Evolutionary conservation across 2,797 vertebrate genomes (phyloP).

Genomic region (Trachurus trachurus): DNA sequence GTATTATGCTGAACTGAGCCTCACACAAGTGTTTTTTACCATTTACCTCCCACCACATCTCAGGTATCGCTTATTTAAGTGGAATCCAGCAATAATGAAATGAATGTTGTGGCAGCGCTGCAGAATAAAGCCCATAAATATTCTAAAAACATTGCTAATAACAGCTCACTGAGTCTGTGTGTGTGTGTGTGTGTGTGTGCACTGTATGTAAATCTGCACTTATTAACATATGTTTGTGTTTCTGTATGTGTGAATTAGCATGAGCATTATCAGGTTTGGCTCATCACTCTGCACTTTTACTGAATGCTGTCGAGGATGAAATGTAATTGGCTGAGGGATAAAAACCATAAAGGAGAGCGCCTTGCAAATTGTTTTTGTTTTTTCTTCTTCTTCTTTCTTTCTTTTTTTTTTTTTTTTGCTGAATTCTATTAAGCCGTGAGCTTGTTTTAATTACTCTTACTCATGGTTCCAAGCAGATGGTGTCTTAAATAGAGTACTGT

Average conservation of each 20-base stretch:
- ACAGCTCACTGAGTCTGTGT: background rate
- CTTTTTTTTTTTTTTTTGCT: slow-evolving; percentile 48
- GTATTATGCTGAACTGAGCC: slow-evolving; percentile 18
- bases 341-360: slow-evolving; percentile 68
- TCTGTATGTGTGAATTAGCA: slow-evolving; percentile 47
- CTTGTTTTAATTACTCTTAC: slow-evolving; percentile 84
- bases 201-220: background rate
- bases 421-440: slow-evolving; percentile 78
- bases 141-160: background rate
- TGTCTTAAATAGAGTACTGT: slow-evolving; percentile 71
- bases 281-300: slow-evolving; percentile 50
- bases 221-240: slow-evolving; percentile 40
- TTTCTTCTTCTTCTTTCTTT: slow-evolving; percentile 54
- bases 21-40: slow-evolving; percentile 2
- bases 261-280: slow-evolving; percentile 50
- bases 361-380: slow-evolving; percentile 74
- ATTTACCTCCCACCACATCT: background rate
- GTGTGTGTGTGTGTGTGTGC: background rate
- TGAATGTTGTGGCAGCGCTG: background rate
- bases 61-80: background rate
- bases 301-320: slow-evolving; percentile 54
- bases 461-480: slow-evolving; percentile 81
- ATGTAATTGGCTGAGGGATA: slow-evolving; percentile 73
- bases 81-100: slow-evolving; percentile 4
- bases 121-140: background rate